Percentiles rank a stretch among this genome's conserved stretches.
phyloP scores from a whole-genome alignment of 2,888 invertebrate species.

The Caenorhabditis uteleia region DNA sequence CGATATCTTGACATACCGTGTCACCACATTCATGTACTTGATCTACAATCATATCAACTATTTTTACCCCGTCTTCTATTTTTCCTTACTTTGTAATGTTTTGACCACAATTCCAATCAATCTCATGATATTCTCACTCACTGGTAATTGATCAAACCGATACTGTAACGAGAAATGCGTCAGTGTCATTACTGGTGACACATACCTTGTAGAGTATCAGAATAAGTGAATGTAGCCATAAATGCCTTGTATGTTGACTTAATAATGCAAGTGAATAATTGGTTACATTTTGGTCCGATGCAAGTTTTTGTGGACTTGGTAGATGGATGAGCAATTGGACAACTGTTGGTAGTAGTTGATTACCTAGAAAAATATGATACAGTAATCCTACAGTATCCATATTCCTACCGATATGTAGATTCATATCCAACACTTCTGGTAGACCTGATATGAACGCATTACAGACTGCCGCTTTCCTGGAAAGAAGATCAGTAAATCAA shows the following conservation, averaged over 20 bases:
- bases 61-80: slow-evolving; percentile 4
- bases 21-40: slow-evolving; percentile 48
- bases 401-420: slow-evolving; percentile 92
- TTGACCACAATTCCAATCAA: slow-evolving; percentile 88
- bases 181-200: slow-evolving; percentile 75
- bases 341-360: slow-evolving; percentile 84
- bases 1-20: slow-evolving; percentile 37
- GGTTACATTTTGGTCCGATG: slow-evolving; percentile 76
- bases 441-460: slow-evolving; percentile 92
- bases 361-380: no score
- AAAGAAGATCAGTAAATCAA: slow-evolving; percentile 32
- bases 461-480: slow-evolving; percentile 88
- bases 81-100: slow-evolving; percentile 77
- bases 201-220: slow-evolving; percentile 96
- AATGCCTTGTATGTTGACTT: slow-evolving; percentile 74
- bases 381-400: slow-evolving; percentile 76
- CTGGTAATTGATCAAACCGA: slow-evolving; percentile 72
- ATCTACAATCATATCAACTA: slow-evolving; percentile 15
- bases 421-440: slow-evolving; percentile 87
- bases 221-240: slow-evolving; percentile 90
- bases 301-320: slow-evolving; percentile 79
- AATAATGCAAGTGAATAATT: slow-evolving; percentile 77
- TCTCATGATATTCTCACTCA: slow-evolving; percentile 78
- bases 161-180: slow-evolving; percentile 71
- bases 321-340: slow-evolving; percentile 82